Evolutionary conservation across 2,797 vertebrate genomes (phyloP).

Genomic region (Melanotaenia boesemani): DNA sequence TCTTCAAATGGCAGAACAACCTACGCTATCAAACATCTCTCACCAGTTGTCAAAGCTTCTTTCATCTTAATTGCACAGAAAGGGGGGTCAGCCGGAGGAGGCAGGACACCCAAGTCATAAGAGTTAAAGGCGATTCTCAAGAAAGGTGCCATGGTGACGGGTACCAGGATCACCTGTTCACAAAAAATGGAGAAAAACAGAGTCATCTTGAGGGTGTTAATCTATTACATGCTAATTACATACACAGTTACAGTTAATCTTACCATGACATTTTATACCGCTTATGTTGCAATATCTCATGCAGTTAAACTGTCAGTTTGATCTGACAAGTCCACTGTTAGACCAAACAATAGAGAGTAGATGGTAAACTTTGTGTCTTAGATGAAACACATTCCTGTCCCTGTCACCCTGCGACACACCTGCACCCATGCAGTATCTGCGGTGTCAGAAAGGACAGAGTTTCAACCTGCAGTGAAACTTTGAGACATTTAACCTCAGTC

Average conservation of each 20-base stretch:
- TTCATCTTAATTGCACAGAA: conserved; percentile 99
- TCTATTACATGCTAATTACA: conserved; percentile 23
- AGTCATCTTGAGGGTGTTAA: conserved; percentile 37
- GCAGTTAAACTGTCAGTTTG: background rate
- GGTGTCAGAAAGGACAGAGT: background rate
- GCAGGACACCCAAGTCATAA: conserved; percentile 89
- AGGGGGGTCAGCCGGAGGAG: conserved; percentile 83
- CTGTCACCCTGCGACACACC: conserved; percentile 9
- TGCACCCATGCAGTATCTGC: background rate
- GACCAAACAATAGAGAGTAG: conserved; percentile 3
- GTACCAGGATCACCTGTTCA: conserved; percentile 64
- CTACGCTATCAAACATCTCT: conserved; percentile 30
- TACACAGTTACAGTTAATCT: conserved; percentile 10
- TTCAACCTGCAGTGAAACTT: conserved; percentile 3
- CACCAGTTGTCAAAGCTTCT: conserved; percentile 94
- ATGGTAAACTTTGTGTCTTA: background rate
- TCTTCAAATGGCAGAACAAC: background rate
- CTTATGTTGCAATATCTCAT: background rate
- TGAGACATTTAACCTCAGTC: conserved; percentile 9
- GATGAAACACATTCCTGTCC: conserved; percentile 10
- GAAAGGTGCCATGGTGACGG: conserved; percentile 92
- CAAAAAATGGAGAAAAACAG: conserved; percentile 40
- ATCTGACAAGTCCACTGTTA: background rate
- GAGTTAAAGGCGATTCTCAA: conserved; percentile 94
- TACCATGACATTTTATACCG: background rate